These are phyloP conservation scores for Dipodomys ordii DNA, from an alignment of 2,113 vertebrate genomes.

Conservation along the genomic window DNA sequence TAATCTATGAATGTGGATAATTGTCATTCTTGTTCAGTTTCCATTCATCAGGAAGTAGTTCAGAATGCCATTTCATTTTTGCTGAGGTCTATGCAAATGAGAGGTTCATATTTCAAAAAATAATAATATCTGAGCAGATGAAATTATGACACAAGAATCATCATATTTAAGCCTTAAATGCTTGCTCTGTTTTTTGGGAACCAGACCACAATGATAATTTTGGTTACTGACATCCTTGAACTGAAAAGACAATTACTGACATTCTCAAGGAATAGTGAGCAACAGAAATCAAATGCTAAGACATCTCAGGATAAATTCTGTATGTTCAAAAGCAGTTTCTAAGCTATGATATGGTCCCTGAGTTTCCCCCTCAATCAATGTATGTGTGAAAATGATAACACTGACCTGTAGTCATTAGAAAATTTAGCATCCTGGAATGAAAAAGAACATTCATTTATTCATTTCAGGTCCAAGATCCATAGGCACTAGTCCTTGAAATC, in stretches of 20 bases:
- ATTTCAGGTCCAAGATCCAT: background rate
- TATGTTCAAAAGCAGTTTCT: background rate
- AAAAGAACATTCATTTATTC: background rate
- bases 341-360: background rate
- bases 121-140: slow-evolving; percentile 75
- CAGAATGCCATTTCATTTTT: slow-evolving; percentile 73
- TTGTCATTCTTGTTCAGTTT: slow-evolving; percentile 61
- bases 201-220: slow-evolving; percentile 5
- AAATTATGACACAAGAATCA: slow-evolving; percentile 68
- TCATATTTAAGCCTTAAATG: slow-evolving; percentile 67
- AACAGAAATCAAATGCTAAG: slow-evolving; percentile 10
- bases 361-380: slow-evolving; percentile 38
- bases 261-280: slow-evolving; percentile 5
- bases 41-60: slow-evolving; percentile 59
- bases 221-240: slow-evolving; percentile 41
- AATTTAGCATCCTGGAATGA: background rate
- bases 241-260: background rate
- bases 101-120: slow-evolving; percentile 72
- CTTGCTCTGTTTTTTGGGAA: background rate
- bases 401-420: background rate
- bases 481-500: background rate
- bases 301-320: slow-evolving; percentile 5
- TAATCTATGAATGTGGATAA: slow-evolving; percentile 63
- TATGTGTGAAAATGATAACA: slow-evolving; percentile 4
- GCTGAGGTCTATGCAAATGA: slow-evolving; percentile 70